Percentiles rank a stretch among this genome's conserved stretches.
Conservation (phyloP, 2,888 invertebrate genomes). For the Tipula confusa region DNA sequence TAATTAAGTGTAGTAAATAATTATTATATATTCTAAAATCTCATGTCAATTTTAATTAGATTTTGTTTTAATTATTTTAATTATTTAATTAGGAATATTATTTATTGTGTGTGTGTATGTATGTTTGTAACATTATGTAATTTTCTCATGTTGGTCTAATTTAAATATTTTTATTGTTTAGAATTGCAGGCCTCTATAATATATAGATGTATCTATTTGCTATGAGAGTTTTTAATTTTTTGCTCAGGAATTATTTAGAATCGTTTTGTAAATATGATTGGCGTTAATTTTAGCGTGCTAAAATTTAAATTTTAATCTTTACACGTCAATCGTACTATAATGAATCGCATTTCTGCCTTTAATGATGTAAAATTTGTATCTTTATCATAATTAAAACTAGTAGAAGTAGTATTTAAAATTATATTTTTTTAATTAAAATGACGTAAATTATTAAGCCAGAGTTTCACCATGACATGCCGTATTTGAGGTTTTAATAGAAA, state of each 20-base stretch:
- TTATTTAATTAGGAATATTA: not conserved
- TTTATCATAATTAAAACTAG: too few relatives aligned
- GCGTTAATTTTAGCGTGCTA: not conserved
- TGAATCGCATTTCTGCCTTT: too few relatives aligned
- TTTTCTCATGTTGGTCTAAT: not conserved
- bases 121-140: not conserved
- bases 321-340: too few relatives aligned
- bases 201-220: not conserved
- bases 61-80: not conserved
- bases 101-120: not conserved
- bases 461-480: too few relatives aligned
- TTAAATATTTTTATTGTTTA: not conserved
- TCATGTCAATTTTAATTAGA: not conserved
- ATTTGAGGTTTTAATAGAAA: too few relatives aligned
- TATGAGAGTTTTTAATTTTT: not conserved
- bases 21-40: not conserved
- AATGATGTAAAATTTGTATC: too few relatives aligned
- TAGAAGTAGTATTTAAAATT: too few relatives aligned
- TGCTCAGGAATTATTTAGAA: not conserved
- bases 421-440: too few relatives aligned
- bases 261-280: not conserved
- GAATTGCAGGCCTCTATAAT: not conserved
- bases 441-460: too few relatives aligned
- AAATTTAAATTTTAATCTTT: too few relatives aligned
- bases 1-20: not conserved